Conservation (phyloP, 2,888 invertebrate species). For the Hermodice carunculata region DNA sequence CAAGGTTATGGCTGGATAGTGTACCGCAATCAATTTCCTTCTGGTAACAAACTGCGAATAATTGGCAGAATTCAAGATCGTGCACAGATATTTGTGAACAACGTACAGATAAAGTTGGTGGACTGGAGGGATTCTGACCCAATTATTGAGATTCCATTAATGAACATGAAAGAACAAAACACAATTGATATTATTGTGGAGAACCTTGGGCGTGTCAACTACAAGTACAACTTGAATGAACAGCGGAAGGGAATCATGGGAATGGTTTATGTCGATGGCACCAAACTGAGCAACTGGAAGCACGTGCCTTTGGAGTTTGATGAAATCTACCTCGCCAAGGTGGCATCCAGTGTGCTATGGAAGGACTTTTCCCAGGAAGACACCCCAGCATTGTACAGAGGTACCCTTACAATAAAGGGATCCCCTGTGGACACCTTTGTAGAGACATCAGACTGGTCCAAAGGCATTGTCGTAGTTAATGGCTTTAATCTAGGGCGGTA, state of each 20-base stretch:
- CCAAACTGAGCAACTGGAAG: slow-evolving; percentile 15
- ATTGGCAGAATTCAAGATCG: slow-evolving; percentile 68
- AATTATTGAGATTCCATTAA: neutral
- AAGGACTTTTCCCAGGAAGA: neutral
- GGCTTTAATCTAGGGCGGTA: slow-evolving; percentile 25
- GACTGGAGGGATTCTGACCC: neutral
- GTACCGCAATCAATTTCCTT: slow-evolving; percentile 69
- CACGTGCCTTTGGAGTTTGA: slow-evolving; percentile 34
- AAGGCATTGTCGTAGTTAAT: slow-evolving; percentile 28
- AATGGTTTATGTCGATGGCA: neutral
- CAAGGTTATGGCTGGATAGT: slow-evolving; percentile 75
- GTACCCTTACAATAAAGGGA: neutral
- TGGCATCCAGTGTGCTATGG: slow-evolving; percentile 7
- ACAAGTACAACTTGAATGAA: slow-evolving; percentile 10
- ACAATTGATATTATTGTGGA: slow-evolving; percentile 34
- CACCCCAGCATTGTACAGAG: slow-evolving; percentile 2
- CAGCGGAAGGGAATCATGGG: slow-evolving; percentile 32
- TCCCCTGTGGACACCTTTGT: slow-evolving; percentile 21
- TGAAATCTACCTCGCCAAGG: slow-evolving; percentile 2
- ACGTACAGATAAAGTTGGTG: neutral
- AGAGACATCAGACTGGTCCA: slow-evolving; percentile 16
- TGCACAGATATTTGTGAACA: slow-evolving; percentile 51
- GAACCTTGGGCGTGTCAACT: slow-evolving; percentile 38
- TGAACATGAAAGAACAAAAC: too few relatives aligned
- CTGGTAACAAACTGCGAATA: slow-evolving; percentile 39